Evolutionary conservation across 2,888 invertebrate genomes (phyloP).

Genomic region (Mimumesa dahlbomi): DNA sequence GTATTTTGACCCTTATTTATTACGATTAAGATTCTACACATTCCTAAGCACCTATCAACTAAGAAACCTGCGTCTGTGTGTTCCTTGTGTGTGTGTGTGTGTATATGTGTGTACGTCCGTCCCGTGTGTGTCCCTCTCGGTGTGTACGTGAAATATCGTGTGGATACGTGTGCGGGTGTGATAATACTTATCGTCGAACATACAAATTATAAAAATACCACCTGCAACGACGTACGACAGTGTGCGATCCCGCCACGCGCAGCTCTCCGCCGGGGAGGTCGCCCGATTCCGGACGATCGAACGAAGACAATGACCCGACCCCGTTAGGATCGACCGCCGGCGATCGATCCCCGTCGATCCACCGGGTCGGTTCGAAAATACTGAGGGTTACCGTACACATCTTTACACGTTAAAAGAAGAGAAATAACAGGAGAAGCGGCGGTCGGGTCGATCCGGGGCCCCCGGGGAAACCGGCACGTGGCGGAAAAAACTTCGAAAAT

Average conservation of each 20-base stretch:
- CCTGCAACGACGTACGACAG: conserved; percentile 60
- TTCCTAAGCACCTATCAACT: conserved; percentile 70
- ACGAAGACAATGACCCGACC: conserved; percentile 18
- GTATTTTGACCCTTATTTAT: conserved; percentile 57
- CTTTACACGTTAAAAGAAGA: conserved; percentile 18
- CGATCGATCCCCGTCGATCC: conserved; percentile 6
- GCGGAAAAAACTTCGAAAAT: conserved; percentile 42
- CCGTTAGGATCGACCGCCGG: conserved; percentile 20
- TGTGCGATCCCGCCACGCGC: conserved; percentile 47
- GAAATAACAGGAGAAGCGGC: conserved; percentile 23
- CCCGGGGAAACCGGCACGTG: conserved; percentile 32
- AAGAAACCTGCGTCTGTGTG: conserved; percentile 60
- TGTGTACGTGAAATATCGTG: not conserved
- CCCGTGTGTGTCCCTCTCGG: conserved; percentile 2
- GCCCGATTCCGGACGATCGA: conserved; percentile 25
- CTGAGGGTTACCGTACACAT: conserved; percentile 47
- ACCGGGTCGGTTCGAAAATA: conserved; percentile 44
- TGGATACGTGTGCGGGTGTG: conserved; percentile 34
- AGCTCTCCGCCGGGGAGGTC: too few species aligned
- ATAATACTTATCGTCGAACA: conserved; percentile 63
- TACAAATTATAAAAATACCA: conserved; percentile 70
- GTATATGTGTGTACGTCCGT: conserved; percentile 10
- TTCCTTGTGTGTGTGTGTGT: conserved; percentile 16
- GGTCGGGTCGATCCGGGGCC: conserved; percentile 20
- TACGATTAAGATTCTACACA: conserved; percentile 69